phyloP scores from a whole-genome alignment of 2,113 vertebrate species.

The Phylloscopus trochiloides region DNA sequence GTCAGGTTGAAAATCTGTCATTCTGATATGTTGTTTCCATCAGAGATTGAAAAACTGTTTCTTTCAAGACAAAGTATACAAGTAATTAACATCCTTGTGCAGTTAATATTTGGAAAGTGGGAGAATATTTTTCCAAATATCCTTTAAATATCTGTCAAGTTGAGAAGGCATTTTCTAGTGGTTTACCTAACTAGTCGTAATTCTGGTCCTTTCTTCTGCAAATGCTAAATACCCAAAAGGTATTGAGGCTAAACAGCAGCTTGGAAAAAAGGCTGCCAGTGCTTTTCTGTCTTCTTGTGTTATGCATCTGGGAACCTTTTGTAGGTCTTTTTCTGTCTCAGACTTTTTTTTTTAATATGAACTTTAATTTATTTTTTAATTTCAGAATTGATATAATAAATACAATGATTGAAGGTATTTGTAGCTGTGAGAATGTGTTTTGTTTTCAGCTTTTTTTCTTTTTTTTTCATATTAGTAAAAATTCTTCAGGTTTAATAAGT shows the following conservation, averaged over 20 bases:
- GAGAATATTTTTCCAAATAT: background rate
- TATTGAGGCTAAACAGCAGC: background rate
- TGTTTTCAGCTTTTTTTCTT: background rate
- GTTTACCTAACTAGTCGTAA: background rate
- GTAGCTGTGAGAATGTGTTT: background rate
- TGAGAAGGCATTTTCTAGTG: background rate
- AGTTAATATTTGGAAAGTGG: background rate
- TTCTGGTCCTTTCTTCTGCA: background rate
- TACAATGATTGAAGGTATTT: background rate
- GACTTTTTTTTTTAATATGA: background rate
- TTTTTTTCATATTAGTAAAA: background rate
- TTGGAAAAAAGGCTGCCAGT: background rate
- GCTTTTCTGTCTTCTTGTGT: background rate
- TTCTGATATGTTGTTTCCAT: background rate
- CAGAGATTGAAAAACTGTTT: background rate
- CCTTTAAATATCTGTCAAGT: background rate
- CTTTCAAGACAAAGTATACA: background rate
- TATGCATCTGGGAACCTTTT: background rate
- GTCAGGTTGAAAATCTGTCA: background rate
- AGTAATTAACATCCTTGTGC: background rate
- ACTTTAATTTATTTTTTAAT: background rate
- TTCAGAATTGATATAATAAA: background rate
- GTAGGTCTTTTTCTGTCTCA: background rate
- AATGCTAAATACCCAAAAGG: background rate
- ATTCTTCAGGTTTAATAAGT: background rate